Evolutionary conservation across 2,888 invertebrate genomes (phyloP).

Genomic region (Himalopsyche kuldschensis): DNA sequence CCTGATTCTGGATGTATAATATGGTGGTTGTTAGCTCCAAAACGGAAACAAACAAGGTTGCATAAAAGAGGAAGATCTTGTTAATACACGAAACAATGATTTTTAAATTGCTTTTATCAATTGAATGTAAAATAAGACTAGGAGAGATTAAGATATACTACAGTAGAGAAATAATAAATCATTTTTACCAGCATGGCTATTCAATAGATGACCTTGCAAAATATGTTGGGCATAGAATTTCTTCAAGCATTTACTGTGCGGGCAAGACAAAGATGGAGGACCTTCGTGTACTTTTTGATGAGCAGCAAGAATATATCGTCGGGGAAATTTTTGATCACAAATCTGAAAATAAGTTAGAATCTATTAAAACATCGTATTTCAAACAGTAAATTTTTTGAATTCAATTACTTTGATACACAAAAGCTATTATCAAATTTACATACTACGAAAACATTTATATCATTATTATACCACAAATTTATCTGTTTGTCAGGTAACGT

Average conservation of each 20-base stretch:
- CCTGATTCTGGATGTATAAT: too few relatives aligned
- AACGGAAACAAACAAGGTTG: too few relatives aligned
- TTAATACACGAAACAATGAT: too few relatives aligned
- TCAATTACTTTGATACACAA: too few relatives aligned
- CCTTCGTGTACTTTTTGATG: conserved; percentile 28
- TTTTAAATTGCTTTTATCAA: too few relatives aligned
- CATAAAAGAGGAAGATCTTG: too few relatives aligned
- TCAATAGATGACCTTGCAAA: conserved; percentile 23
- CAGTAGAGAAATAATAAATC: neutral
- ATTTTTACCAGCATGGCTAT: conserved; percentile 20
- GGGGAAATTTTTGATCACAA: conserved; percentile 20
- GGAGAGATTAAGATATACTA: neutral
- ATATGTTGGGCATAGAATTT: conserved; percentile 23
- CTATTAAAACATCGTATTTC: too few relatives aligned
- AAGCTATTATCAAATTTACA: too few relatives aligned
- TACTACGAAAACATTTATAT: too few relatives aligned
- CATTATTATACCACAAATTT: too few relatives aligned
- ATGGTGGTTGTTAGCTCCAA: too few relatives aligned
- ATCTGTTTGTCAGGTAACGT: neutral
- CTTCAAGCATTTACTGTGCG: conserved; percentile 16
- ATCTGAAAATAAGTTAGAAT: conserved; percentile 8
- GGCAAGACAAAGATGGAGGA: conserved; percentile 21
- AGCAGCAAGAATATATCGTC: conserved; percentile 20
- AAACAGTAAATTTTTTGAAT: too few relatives aligned
- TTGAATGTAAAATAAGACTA: neutral